Evolutionary conservation across 2,888 invertebrate species (phyloP).

Genomic region (Himalopsyche kuldschensis): DNA sequence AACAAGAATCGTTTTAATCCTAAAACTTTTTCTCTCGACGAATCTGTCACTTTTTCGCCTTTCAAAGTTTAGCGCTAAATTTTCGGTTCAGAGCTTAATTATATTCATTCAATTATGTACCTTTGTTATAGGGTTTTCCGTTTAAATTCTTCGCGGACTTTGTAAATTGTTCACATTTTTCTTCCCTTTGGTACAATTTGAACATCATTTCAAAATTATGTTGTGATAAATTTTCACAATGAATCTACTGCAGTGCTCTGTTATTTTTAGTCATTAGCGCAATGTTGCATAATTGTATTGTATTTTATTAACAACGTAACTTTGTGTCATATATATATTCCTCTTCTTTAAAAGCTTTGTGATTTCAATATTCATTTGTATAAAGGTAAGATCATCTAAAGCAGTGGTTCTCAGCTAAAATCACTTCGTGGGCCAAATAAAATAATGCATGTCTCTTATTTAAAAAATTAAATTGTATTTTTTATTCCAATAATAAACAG

Average conservation of each 20-base stretch:
- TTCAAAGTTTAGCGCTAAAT: not conserved
- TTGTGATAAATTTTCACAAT: not conserved
- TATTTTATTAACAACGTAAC: too few relatives aligned
- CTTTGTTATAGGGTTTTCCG: not conserved
- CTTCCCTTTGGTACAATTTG: not conserved
- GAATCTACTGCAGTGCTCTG: not conserved
- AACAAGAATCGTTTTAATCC: not conserved
- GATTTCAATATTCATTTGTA: too few relatives aligned
- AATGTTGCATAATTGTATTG: too few relatives aligned
- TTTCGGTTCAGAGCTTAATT: conserved; percentile 12
- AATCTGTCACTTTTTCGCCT: not conserved
- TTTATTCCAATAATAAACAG: too few relatives aligned
- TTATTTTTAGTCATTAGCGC: not conserved
- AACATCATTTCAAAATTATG: not conserved
- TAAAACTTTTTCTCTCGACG: not conserved
- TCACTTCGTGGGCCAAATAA: too few relatives aligned
- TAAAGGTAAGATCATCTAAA: too few relatives aligned
- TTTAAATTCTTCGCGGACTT: not conserved
- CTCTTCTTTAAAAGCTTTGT: too few relatives aligned
- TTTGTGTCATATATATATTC: too few relatives aligned
- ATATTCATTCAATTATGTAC: conserved; percentile 22
- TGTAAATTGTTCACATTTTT: not conserved
- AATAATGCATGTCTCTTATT: too few relatives aligned
- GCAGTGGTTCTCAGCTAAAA: too few relatives aligned
- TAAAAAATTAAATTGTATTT: too few relatives aligned